Evolutionary conservation across 2,888 invertebrate genomes (phyloP).

Genomic region (Archaeoteleia sp.): DNA sequence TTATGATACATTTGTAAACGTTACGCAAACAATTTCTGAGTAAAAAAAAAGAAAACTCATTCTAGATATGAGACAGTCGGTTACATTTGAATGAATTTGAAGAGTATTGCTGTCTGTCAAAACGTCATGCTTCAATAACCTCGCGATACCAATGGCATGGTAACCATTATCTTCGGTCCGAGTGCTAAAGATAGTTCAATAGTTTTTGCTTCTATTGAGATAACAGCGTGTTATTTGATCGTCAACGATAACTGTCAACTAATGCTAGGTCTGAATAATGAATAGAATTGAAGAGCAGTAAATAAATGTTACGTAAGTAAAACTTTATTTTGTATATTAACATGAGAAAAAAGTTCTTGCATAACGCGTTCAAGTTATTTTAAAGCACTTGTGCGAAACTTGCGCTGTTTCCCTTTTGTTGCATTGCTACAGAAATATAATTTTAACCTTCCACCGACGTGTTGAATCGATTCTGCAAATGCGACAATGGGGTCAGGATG

Average conservation of each 20-base stretch:
- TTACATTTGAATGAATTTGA: background rate
- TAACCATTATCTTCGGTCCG: background rate
- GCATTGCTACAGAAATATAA: background rate
- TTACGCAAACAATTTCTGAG: too few relatives aligned
- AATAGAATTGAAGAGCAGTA: slow-evolving; percentile 8
- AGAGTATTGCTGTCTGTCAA: background rate
- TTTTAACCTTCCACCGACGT: background rate
- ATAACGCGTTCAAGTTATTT: too few relatives aligned
- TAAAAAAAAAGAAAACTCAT: background rate
- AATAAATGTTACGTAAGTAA: background rate
- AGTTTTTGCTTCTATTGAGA: background rate
- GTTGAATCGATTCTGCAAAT: background rate
- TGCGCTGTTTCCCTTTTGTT: background rate
- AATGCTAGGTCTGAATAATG: background rate
- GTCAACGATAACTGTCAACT: slow-evolving; percentile 6
- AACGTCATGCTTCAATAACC: background rate
- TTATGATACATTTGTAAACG: too few relatives aligned
- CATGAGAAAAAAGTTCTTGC: too few relatives aligned
- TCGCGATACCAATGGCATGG: background rate
- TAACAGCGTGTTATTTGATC: slow-evolving; percentile 9
- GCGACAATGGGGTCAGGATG: background rate
- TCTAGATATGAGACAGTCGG: too few relatives aligned
- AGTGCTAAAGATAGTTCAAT: slow-evolving; percentile 2
- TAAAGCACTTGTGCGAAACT: background rate
- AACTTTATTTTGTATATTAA: too few relatives aligned